phyloP scores from a whole-genome alignment of 2,797 vertebrate genomes.

The Hyperoplus immaculatus region DNA sequence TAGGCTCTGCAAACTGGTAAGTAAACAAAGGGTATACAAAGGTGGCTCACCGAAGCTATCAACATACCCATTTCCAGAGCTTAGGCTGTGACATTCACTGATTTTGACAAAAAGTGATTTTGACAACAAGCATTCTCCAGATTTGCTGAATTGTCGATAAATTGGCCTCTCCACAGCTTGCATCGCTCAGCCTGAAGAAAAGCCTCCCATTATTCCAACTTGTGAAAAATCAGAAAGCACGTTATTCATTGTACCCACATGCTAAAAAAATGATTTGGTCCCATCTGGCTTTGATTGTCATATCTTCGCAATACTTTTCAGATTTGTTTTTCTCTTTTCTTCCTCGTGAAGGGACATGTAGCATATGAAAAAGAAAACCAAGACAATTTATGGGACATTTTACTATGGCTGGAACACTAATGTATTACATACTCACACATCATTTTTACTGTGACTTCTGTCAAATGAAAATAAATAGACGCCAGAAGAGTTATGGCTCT shows the following conservation, averaged over 20 bases:
- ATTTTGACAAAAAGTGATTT: no score
- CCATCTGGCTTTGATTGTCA: slow-evolving; percentile 75
- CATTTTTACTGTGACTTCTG: slow-evolving; percentile 67
- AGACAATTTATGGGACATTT: slow-evolving; percentile 73
- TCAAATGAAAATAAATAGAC: slow-evolving; percentile 64
- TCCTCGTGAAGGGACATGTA: slow-evolving; percentile 37
- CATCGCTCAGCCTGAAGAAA: slow-evolving; percentile 21
- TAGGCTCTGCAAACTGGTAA: no score
- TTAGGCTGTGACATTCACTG: no score
- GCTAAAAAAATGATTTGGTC: slow-evolving; percentile 65
- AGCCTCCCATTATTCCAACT: slow-evolving; percentile 46
- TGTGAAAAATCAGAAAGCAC: slow-evolving; percentile 54
- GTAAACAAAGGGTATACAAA: no score
- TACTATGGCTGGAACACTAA: slow-evolving; percentile 63
- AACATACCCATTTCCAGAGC: no score
- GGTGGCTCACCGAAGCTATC: no score
- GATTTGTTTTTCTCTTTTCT: slow-evolving; percentile 31
- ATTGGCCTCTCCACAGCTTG: slow-evolving; percentile 29
- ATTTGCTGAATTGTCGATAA: slow-evolving; percentile 2
- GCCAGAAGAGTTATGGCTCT: slow-evolving; percentile 55
- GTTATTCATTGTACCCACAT: slow-evolving; percentile 51
- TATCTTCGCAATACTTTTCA: slow-evolving; percentile 58
- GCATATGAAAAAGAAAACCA: slow-evolving; percentile 67
- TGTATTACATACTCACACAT: slow-evolving; percentile 70
- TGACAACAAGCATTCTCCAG: no score